Conservation (phyloP, 2,797 vertebrate genomes). For the Chelon auratus region DNA sequence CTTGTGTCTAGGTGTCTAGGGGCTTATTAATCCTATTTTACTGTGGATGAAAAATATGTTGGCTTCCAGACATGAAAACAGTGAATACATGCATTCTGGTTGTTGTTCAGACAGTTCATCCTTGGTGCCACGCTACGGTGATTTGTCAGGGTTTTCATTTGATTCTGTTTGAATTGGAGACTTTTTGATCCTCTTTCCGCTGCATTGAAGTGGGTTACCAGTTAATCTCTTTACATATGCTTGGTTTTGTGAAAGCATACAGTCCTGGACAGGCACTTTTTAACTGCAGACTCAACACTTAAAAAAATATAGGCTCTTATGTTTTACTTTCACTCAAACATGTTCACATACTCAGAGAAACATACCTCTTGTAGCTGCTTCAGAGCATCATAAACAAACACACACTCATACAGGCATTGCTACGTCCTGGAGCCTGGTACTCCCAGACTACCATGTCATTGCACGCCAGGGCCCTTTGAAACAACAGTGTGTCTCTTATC, state of each 20-base stretch:
- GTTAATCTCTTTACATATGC: conserved; percentile 82
- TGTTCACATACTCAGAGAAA: conserved; percentile 23
- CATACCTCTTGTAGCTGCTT: conserved; percentile 49
- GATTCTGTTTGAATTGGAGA: conserved; percentile 75
- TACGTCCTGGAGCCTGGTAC: conserved; percentile 59
- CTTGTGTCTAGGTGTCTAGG: conserved; percentile 85
- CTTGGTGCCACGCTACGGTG: conserved; percentile 75
- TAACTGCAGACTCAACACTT: conserved; percentile 67
- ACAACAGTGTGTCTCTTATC: conserved; percentile 79
- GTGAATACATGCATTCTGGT: conserved; percentile 75
- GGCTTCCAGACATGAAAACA: conserved; percentile 80
- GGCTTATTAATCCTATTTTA: conserved; percentile 93
- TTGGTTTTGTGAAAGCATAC: conserved; percentile 64
- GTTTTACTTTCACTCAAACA: conserved; percentile 41
- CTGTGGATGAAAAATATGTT: conserved; percentile 86
- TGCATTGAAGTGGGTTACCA: conserved; percentile 72
- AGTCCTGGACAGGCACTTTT: conserved; percentile 50
- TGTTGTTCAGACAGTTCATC: conserved; percentile 79
- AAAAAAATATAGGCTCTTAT: conserved; percentile 29
- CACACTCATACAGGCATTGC: conserved; percentile 48
- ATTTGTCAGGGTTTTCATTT: conserved; percentile 81
- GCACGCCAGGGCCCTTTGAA: conserved; percentile 70
- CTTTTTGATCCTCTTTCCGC: conserved; percentile 76
- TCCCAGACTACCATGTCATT: conserved; percentile 70
- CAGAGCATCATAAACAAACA: conserved; percentile 61